A percentile compares a stretch with the other conserved stretches of the same genome.
Evolutionary conservation across 2,113 vertebrate genomes (phyloP).

Genomic region (Condylura cristata): DNA sequence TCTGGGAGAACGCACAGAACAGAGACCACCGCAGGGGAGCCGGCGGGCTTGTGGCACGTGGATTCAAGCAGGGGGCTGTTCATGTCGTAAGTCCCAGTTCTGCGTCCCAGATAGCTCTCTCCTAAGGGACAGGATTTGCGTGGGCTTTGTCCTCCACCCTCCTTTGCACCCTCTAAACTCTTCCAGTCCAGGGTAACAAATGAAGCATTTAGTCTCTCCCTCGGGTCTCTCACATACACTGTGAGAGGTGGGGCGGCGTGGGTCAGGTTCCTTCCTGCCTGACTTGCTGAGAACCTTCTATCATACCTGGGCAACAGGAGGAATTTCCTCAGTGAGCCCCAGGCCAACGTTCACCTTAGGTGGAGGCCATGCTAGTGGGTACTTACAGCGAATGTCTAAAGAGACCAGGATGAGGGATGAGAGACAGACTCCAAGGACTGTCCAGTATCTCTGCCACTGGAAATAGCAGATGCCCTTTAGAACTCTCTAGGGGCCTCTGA

Average conservation of each 20-base stretch:
- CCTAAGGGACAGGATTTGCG: fast-evolving
- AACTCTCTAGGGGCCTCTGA: not conserved
- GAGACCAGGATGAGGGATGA: not conserved
- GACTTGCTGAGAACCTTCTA: not conserved
- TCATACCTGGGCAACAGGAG: not conserved
- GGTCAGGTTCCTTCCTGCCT: not conserved
- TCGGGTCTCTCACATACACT: no score
- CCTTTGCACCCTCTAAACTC: not conserved
- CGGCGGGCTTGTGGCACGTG: not conserved
- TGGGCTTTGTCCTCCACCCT: not conserved
- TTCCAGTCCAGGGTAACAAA: not conserved
- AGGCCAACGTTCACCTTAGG: not conserved
- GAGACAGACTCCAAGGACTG: not conserved
- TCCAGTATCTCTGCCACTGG: not conserved
- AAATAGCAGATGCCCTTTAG: conserved; percentile 34
- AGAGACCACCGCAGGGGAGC: not conserved
- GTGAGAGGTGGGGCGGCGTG: not conserved
- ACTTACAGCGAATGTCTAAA: not conserved
- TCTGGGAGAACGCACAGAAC: not conserved
- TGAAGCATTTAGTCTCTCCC: not conserved
- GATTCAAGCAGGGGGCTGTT: not conserved
- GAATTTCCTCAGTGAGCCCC: not conserved
- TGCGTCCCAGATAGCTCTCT: not conserved
- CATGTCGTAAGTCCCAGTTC: not conserved
- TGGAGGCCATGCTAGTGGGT: not conserved